These are phyloP conservation scores for Ageneiosus marmoratus DNA, from an alignment of 2,113 vertebrate genomes.

Conservation along the genomic window DNA sequence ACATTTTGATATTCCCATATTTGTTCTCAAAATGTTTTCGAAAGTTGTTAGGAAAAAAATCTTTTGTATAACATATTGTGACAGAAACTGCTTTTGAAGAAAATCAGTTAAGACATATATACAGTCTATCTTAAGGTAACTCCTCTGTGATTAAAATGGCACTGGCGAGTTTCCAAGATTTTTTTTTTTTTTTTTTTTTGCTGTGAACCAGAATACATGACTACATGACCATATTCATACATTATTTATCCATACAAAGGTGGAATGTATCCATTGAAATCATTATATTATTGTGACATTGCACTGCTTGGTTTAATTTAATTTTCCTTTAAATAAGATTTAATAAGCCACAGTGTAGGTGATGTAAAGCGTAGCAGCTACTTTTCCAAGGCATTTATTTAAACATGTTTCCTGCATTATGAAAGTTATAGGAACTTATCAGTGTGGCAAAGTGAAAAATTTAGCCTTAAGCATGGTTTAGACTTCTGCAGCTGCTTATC, in stretches of 20 bases:
- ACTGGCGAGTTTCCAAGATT: neutral
- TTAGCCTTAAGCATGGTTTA: conserved; percentile 21
- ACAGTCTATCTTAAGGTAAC: neutral
- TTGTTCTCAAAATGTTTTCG: neutral
- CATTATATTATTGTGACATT: neutral
- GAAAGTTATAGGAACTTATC: conserved; percentile 61
- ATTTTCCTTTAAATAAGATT: neutral
- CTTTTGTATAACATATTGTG: neutral
- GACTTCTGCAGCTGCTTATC: neutral
- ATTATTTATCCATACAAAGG: neutral
- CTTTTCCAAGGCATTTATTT: conserved; percentile 26
- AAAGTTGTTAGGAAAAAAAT: neutral
- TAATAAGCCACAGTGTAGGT: neutral
- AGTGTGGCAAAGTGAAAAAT: conserved; percentile 66
- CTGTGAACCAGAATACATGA: neutral
- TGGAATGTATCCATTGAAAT: too few relatives aligned
- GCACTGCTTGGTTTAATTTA: neutral
- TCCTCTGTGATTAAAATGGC: neutral
- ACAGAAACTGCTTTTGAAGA: neutral
- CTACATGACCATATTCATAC: neutral
- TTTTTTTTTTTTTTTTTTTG: too few relatives aligned
- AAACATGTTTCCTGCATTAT: conserved; percentile 41
- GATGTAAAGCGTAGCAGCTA: neutral
- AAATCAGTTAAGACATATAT: neutral
- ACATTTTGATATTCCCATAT: neutral